A percentile compares a stretch with the other conserved stretches of the same genome.
Conservation (phyloP, 2,888 invertebrate species). For the Trachelus troglodyta region DNA sequence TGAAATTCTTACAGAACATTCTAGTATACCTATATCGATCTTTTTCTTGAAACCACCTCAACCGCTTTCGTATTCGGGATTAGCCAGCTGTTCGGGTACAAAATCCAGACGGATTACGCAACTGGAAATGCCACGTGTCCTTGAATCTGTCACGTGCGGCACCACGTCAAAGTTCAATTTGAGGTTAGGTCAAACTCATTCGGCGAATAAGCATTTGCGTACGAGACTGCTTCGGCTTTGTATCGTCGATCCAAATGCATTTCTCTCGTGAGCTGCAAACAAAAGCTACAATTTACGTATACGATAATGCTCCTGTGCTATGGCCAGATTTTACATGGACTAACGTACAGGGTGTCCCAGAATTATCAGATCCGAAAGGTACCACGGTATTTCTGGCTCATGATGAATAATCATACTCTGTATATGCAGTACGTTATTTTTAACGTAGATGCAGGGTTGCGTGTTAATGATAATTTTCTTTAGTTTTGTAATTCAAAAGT, state of each 20-base stretch:
- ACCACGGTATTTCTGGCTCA: too few relatives aligned
- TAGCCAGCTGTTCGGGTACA: too few relatives aligned
- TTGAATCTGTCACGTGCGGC: not conserved
- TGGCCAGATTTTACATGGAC: not conserved
- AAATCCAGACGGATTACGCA: not conserved
- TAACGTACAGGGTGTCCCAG: not conserved
- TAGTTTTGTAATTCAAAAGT: too few relatives aligned
- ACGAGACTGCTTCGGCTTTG: not conserved
- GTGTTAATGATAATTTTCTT: too few relatives aligned
- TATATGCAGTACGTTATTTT: too few relatives aligned
- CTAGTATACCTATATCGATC: too few relatives aligned
- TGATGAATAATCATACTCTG: too few relatives aligned
- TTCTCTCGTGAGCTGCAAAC: not conserved
- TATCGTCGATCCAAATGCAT: not conserved
- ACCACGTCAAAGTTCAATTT: not conserved
- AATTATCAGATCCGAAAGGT: not conserved
- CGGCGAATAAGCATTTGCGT: not conserved
- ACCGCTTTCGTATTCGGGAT: too few relatives aligned
- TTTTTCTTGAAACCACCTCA: too few relatives aligned
- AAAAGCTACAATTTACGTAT: not conserved
- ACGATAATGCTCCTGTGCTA: not conserved
- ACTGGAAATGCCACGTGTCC: not conserved
- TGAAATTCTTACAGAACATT: not conserved
- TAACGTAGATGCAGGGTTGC: too few relatives aligned
- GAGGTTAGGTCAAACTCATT: not conserved